Percentiles rank a stretch among this genome's conserved stretches.
phyloP scores from a whole-genome alignment of 2,797 vertebrate species.

The Gila robusta region DNA sequence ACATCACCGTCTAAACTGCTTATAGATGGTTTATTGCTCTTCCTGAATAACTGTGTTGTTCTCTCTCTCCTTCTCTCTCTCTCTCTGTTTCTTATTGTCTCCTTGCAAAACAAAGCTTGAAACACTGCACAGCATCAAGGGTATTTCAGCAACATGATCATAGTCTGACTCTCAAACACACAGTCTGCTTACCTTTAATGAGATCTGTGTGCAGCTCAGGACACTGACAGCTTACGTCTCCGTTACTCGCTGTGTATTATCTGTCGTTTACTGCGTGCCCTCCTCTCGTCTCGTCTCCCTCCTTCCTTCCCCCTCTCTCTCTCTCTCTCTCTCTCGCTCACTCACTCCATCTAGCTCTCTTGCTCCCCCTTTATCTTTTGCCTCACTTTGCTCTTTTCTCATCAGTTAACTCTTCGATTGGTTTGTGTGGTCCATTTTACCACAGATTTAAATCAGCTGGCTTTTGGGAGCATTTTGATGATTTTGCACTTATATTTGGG shows the following conservation, averaged over 20 bases:
- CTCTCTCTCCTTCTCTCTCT: constrained; percentile 11
- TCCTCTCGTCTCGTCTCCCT: constrained; percentile 45
- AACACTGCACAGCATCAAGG: constrained; percentile 38
- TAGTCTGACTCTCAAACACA: constrained; percentile 46
- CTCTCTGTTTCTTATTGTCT: constrained; percentile 17
- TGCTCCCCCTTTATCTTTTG: constrained; percentile 43
- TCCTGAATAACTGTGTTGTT: not conserved
- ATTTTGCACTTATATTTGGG: not conserved
- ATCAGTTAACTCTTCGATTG: constrained; percentile 11
- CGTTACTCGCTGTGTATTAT: constrained; percentile 66
- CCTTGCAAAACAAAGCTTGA: constrained; percentile 32
- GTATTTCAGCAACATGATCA: not conserved
- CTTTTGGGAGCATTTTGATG: not conserved
- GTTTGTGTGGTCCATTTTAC: not conserved
- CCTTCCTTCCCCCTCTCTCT: constrained; percentile 19
- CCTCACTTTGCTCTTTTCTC: constrained; percentile 23
- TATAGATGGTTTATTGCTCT: constrained; percentile 6
- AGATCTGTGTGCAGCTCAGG: constrained; percentile 61
- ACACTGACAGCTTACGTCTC: constrained; percentile 62
- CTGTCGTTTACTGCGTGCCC: constrained; percentile 61
- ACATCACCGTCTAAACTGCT: constrained; percentile 24
- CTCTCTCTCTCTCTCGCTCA: constrained; percentile 35
- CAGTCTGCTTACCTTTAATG: constrained; percentile 71
- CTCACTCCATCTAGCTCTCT: constrained; percentile 35
- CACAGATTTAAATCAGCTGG: not conserved